Percentiles rank a stretch among this genome's conserved stretches.
These are phyloP conservation scores for Toxotes chatareus DNA, from an alignment of 2,113 vertebrate species.

Conservation along the genomic window DNA sequence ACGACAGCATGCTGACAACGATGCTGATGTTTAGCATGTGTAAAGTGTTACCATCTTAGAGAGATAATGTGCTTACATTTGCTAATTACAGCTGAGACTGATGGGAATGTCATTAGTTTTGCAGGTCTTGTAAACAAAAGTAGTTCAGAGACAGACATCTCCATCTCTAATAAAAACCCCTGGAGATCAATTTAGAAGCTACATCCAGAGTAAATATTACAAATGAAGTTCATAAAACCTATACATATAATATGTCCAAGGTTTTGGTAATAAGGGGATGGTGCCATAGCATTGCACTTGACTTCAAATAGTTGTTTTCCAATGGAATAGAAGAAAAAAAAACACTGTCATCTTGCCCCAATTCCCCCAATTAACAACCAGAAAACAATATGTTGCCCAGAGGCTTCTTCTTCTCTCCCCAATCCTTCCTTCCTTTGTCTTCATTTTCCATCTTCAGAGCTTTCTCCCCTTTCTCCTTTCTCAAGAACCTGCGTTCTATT, in stretches of 20 bases:
- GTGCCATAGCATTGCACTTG: neutral
- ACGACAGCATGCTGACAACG: too few relatives aligned
- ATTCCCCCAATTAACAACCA: conserved; percentile 47
- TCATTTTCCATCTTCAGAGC: conserved; percentile 17
- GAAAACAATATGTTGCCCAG: conserved; percentile 37
- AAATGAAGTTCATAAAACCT: too few relatives aligned
- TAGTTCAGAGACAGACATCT: too few relatives aligned
- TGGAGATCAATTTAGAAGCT: neutral
- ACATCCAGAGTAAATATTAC: neutral
- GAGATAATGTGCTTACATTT: neutral
- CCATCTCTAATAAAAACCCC: neutral
- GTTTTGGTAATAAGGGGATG: neutral
- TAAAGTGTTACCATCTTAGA: neutral
- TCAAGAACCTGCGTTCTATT: conserved; percentile 41
- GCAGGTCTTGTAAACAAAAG: too few relatives aligned
- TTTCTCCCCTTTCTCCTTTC: conserved; percentile 31
- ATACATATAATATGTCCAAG: neutral
- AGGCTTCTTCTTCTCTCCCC: conserved; percentile 1
- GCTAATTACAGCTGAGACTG: neutral
- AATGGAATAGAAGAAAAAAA: neutral
- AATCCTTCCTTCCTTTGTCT: conserved; percentile 19
- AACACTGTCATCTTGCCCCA: conserved; percentile 7
- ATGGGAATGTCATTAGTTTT: neutral
- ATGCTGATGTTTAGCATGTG: too few relatives aligned
- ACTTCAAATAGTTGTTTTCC: conserved; percentile 24